phyloP scores from a whole-genome alignment of 2,888 invertebrate species.

The Cryptus armator region DNA sequence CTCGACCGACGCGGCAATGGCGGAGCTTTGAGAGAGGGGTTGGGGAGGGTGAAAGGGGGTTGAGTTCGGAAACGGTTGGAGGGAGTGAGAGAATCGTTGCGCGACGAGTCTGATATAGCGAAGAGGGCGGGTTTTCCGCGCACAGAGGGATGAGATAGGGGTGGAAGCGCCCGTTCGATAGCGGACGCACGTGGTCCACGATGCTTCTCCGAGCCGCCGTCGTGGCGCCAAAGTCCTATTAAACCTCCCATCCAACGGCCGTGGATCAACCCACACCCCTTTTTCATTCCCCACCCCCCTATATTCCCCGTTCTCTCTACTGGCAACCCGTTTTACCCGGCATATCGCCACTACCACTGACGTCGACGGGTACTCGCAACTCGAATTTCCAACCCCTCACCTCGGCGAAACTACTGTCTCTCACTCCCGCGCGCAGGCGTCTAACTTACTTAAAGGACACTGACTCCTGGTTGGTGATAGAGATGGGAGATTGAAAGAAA shows the following conservation, averaged over 20 bases:
- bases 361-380: conserved; percentile 47
- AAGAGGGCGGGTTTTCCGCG: conserved; percentile 44
- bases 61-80: conserved; percentile 36
- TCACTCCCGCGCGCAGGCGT: conserved; percentile 77
- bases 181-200: conserved; percentile 83
- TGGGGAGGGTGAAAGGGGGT: conserved; percentile 32
- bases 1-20: conserved; percentile 46
- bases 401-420: not conserved
- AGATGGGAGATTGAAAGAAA: conserved; percentile 35
- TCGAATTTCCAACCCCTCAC: conserved; percentile 59
- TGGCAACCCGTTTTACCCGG: conserved; percentile 39
- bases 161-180: conserved; percentile 82
- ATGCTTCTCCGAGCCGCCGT: conserved; percentile 82
- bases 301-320: conserved; percentile 64
- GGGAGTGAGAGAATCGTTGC: conserved; percentile 45
- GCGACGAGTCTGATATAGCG: conserved; percentile 51
- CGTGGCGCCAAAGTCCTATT: conserved; percentile 84
- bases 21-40: conserved; percentile 50
- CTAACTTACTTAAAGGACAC: conserved; percentile 82
- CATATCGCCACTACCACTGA: conserved; percentile 28
- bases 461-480: conserved; percentile 76
- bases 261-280: conserved; percentile 51
- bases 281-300: not conserved
- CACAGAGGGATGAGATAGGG: conserved; percentile 51
- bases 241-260: conserved; percentile 63